A percentile compares a stretch with the other conserved stretches of the same genome.
Evolutionary conservation across 2,113 vertebrate species (phyloP).

Genomic region (Saguinus imperator): DNA sequence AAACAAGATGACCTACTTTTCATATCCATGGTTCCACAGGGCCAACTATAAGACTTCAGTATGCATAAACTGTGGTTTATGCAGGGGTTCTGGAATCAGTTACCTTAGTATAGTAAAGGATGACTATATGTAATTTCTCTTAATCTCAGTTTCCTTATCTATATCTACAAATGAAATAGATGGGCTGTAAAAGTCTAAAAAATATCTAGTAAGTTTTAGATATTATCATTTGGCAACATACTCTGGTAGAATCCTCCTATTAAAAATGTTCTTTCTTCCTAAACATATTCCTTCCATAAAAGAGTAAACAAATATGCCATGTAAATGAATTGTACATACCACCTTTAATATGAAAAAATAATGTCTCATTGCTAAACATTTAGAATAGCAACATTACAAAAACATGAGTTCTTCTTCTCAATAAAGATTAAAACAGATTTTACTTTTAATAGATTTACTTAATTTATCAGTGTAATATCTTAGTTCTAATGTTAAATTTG

Average conservation of each 20-base stretch:
- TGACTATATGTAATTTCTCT: not conserved
- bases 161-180: not conserved
- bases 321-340: not conserved
- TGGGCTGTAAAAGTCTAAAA: not conserved
- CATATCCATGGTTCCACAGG: not conserved
- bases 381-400: slow-evolving; percentile 24
- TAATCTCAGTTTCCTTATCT: not conserved
- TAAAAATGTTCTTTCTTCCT: not conserved
- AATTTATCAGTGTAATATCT: not conserved
- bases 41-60: not conserved
- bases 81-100: not conserved
- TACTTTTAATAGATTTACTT: slow-evolving; percentile 13
- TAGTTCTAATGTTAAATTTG: slow-evolving; percentile 31
- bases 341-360: not conserved
- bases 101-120: not conserved
- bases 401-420: not conserved
- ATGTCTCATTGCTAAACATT: slow-evolving; percentile 3
- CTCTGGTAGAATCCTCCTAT: not conserved
- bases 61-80: not conserved
- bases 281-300: not conserved
- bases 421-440: not conserved
- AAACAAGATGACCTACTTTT: not conserved
- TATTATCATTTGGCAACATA: not conserved
- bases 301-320: not conserved
- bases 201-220: not conserved